Evolutionary conservation across 2,888 invertebrate genomes (phyloP).

Genomic region (Phyto melanocephala): DNA sequence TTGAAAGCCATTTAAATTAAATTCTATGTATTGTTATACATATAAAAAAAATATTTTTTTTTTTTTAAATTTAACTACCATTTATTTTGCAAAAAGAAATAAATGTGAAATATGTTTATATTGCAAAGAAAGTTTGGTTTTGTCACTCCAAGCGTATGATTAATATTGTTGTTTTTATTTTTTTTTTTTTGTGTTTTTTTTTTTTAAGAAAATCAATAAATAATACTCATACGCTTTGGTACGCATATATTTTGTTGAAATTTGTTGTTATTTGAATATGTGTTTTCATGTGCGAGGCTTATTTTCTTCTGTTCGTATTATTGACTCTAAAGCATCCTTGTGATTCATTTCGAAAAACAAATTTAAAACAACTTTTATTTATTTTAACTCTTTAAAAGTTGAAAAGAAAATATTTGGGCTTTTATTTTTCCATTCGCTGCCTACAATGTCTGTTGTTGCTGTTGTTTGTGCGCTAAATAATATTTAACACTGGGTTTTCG

Average conservation of each 20-base stretch:
- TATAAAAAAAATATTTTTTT: too few relatives aligned
- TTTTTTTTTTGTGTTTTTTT: neutral
- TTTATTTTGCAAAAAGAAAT: neutral
- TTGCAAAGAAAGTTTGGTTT: neutral
- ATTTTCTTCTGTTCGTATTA: neutral
- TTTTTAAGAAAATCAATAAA: neutral
- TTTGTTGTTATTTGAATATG: too few relatives aligned
- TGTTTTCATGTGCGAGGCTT: neutral
- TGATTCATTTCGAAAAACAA: slow-evolving; percentile 18
- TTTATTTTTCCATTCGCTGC: neutral
- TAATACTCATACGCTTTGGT: slow-evolving; percentile 10
- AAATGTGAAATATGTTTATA: neutral
- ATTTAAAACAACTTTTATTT: slow-evolving; percentile 18
- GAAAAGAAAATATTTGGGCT: neutral
- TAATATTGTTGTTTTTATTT: neutral
- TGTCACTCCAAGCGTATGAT: slow-evolving; percentile 18
- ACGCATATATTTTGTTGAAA: neutral
- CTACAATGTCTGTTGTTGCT: neutral
- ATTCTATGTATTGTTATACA: too few relatives aligned
- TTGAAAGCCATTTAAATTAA: too few relatives aligned
- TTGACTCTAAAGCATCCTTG: slow-evolving; percentile 2
- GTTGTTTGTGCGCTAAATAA: slow-evolving; percentile 5
- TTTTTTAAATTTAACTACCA: too few relatives aligned
- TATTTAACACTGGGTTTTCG: slow-evolving; percentile 31
- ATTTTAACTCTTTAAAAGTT: slow-evolving; percentile 40